Evolutionary conservation across 2,797 vertebrate genomes (phyloP).

Genomic region (Diceros bicornis): DNA sequence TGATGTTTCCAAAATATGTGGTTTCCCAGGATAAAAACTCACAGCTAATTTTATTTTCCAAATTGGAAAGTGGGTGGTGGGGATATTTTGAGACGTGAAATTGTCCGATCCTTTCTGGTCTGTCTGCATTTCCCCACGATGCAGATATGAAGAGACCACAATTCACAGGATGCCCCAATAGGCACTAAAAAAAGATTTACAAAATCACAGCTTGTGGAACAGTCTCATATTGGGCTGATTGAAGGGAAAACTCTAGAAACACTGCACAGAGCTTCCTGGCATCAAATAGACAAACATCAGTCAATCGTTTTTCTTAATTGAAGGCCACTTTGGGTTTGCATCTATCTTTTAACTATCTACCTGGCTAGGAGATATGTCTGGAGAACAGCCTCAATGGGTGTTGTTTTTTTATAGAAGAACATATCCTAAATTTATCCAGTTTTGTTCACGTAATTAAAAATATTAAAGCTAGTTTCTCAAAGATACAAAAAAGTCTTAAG

Average conservation of each 20-base stretch:
- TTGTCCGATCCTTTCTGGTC: conserved; percentile 80
- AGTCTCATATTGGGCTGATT: conserved; percentile 88
- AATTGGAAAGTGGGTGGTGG: conserved; percentile 60
- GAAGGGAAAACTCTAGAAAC: conserved; percentile 88
- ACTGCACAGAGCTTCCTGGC: conserved; percentile 85
- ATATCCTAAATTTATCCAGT: conserved; percentile 69
- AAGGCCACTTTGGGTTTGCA: conserved; percentile 85
- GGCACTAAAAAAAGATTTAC: conserved; percentile 89
- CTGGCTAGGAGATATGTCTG: conserved; percentile 83
- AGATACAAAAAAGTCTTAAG: conserved; percentile 61
- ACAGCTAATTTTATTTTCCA: conserved; percentile 81
- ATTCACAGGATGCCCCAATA: conserved; percentile 88
- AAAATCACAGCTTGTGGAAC: conserved; percentile 89
- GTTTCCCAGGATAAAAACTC: conserved; percentile 70
- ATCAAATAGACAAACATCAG: conserved; percentile 87
- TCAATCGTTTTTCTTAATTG: conserved; percentile 88
- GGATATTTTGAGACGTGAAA: conserved; percentile 84
- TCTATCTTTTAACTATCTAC: conserved; percentile 83
- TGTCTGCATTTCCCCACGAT: conserved; percentile 75
- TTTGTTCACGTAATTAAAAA: conserved; percentile 80
- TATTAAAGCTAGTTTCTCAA: conserved; percentile 72
- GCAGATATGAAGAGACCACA: conserved; percentile 86
- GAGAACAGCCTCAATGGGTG: conserved; percentile 71
- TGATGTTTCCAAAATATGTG: conserved; percentile 84
- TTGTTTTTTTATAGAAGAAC: conserved; percentile 77